Evolutionary conservation across 92 coral and sea anemone genomes (phyloP), one percentile per base, ranked within the genome.

Genomic region (Epizoanthus illoricatus): DNA sequence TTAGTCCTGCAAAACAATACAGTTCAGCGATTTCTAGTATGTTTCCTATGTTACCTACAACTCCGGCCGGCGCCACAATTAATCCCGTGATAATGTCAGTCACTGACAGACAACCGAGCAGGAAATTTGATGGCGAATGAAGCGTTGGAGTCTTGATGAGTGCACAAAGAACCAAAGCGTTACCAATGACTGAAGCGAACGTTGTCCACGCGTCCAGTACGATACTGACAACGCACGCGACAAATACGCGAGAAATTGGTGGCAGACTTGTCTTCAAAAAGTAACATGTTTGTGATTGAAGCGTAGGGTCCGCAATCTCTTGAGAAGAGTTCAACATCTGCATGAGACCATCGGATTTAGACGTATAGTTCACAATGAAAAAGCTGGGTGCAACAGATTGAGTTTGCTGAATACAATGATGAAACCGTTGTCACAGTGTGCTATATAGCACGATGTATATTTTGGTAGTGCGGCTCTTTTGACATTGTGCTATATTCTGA

Each of bases 31-130:
- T 4, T n/a, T 67, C 72, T n/a, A 67, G 72, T 7, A 67, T 39
- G 47, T 67, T 67, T 67, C 47, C 47, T 1, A 67, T 67, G 11
- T 67, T 67, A 3, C 2, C 72, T 18, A 52, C 72, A 5, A 8
- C 72, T 67, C 72, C 72, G 5, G 72, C 72, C 17, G 72, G 72
- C 21, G 72, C 72, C 42, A 43, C 72, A 13, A 67, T 67, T 11
- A 67, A 13, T 16, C 72, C 72, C 15, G 72, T 67, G 72, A 67
- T 15, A 67, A 67, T 41, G 23, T 67, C 72, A 15, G 45, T 67
- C 49, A 23, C 72, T 33, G 72, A 52, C 49, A 67, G 72, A 3
- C 72, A 36, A 10, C 72, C 72, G 5, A 67, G 72, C 40, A 67
- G 49, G 72, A 24, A 67, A 67, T 39, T 67, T 3, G 72, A 67